Percentiles rank a stretch among this genome's conserved stretches.
phyloP scores from a whole-genome alignment of 2,797 vertebrate species.

The Coregonus suidteri region DNA sequence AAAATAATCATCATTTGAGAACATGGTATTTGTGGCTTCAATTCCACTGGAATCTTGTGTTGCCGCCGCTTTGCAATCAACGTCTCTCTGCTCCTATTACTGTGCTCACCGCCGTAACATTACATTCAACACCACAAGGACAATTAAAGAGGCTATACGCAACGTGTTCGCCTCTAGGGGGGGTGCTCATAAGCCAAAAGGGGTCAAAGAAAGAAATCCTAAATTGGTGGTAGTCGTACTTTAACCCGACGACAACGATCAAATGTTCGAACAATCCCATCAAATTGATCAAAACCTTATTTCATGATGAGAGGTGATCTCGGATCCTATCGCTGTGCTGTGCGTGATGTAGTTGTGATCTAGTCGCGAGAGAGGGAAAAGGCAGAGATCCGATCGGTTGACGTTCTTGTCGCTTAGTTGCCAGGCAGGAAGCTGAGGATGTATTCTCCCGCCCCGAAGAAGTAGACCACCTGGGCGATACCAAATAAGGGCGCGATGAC shows the following conservation, averaged over 20 bases:
- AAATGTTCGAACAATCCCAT: no score
- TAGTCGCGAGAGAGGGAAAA: constrained; percentile 35
- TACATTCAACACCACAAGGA: constrained; percentile 66
- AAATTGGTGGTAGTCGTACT: no score
- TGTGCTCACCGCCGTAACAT: constrained; percentile 49
- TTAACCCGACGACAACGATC: background rate
- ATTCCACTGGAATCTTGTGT: constrained; percentile 59
- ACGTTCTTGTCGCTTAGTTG: constrained; percentile 71
- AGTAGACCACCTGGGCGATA: constrained; percentile 97
- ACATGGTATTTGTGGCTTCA: constrained; percentile 63
- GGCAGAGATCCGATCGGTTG: constrained; percentile 54
- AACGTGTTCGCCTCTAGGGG: background rate
- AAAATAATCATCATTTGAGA: constrained; percentile 33
- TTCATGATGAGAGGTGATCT: constrained; percentile 25
- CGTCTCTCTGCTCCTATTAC: constrained; percentile 23
- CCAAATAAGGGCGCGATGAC: constrained; percentile 97
- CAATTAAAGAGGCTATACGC: background rate
- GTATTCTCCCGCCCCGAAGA: constrained; percentile 91
- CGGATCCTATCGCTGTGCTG: constrained; percentile 46
- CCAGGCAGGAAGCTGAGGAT: constrained; percentile 85
- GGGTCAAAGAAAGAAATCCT: no score
- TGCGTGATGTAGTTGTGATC: constrained; percentile 50
- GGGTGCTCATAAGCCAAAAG: background rate
- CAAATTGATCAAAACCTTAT: constrained; percentile 27
- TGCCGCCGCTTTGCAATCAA: constrained; percentile 68